These are phyloP conservation scores for Halesus radiatus DNA, from an alignment of 1,140 invertebrate species.

Conservation along the genomic window DNA sequence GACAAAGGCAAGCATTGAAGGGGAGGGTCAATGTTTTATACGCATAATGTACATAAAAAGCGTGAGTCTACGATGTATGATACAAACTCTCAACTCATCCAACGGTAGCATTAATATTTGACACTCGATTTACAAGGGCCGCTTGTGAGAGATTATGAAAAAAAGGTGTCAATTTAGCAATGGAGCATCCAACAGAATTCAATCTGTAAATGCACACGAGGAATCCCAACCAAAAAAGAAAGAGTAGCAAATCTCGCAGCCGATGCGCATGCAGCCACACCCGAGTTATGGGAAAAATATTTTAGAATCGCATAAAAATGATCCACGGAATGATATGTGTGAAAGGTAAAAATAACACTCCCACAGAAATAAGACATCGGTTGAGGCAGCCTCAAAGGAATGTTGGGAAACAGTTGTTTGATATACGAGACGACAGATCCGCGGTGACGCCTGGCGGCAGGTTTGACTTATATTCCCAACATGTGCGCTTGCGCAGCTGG, in stretches of 20 bases:
- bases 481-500: not conserved
- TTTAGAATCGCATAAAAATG: constrained; percentile 24
- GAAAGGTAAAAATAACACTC: constrained; percentile 40
- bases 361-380: constrained; percentile 34
- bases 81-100: too few relatives aligned
- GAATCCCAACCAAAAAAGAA: not conserved
- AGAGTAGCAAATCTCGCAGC: not conserved
- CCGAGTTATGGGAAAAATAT: constrained; percentile 23
- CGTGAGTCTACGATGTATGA: too few relatives aligned
- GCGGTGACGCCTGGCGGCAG: constrained; percentile 14
- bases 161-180: too few relatives aligned
- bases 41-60: too few relatives aligned
- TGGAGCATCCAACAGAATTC: not conserved
- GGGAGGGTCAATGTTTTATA: too few relatives aligned
- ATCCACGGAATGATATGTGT: constrained; percentile 25
- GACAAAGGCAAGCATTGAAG: too few relatives aligned
- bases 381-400: not conserved
- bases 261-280: too few relatives aligned
- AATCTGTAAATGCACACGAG: not conserved
- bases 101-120: too few relatives aligned
- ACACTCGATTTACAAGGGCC: too few relatives aligned
- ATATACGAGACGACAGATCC: constrained; percentile 32
- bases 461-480: constrained; percentile 16
- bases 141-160: too few relatives aligned
- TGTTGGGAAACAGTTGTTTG: constrained; percentile 41